phyloP scores from a whole-genome alignment of 2,888 invertebrate species.

The Diabrotica balteata region DNA sequence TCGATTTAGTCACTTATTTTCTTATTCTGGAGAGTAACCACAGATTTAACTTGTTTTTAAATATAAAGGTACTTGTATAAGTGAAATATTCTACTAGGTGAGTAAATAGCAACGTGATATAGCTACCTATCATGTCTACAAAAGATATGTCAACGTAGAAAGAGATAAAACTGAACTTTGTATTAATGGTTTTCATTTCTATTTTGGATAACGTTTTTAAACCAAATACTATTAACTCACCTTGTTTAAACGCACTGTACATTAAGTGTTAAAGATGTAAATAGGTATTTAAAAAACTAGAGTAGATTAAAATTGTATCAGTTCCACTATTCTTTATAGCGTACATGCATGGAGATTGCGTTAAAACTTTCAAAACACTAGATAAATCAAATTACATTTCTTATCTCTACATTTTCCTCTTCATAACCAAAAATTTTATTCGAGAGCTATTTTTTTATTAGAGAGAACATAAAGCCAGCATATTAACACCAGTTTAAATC shows the following conservation, averaged over 20 bases:
- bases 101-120: neutral
- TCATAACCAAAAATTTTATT: too few species aligned
- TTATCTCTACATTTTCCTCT: too few species aligned
- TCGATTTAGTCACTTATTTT: too few species aligned
- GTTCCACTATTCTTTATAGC: slow-evolving; percentile 1
- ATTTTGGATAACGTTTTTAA: neutral
- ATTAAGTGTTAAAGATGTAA: slow-evolving; percentile 12
- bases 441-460: too few species aligned
- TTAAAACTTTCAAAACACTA: neutral
- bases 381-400: too few species aligned
- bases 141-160: too few species aligned
- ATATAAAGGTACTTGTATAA: neutral
- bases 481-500: too few species aligned
- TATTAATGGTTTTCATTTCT: too few species aligned
- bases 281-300: slow-evolving; percentile 10
- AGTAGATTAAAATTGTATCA: slow-evolving; percentile 7
- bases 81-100: neutral
- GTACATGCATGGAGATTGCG: neutral
- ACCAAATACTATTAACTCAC: slow-evolving; percentile 8
- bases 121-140: too few species aligned
- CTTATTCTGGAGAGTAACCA: too few species aligned
- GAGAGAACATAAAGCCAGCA: too few species aligned
- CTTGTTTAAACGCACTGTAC: slow-evolving; percentile 12
- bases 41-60: neutral
- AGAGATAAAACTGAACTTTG: too few species aligned